Evolutionary conservation across 64 coral and sea anemone genomes (phyloP), one percentile per base, ranked within the genome.

Genomic region (Cladopsammia gracilis): DNA sequence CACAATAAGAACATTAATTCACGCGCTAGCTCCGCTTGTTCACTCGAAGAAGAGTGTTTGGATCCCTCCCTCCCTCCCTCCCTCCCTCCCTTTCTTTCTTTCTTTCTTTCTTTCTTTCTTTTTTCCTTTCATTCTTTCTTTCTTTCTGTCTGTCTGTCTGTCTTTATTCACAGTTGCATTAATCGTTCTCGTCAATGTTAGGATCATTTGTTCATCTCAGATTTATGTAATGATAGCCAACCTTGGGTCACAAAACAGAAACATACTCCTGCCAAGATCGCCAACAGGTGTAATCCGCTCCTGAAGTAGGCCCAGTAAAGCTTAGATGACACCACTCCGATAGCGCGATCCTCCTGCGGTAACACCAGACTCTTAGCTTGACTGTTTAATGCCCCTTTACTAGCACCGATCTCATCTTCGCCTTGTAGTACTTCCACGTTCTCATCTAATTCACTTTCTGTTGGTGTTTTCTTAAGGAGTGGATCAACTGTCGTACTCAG

Each of bases 271-370:
- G 64, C 45, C 26, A 66, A 19, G 10, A 86, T 25, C 77, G n/a
- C 10, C 10, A 42, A 19, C 14, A 42, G 5, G 56, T 34, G 64
- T 9, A 70, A 2, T 50, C 62, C 83, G 60, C 61, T 86, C 20
- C 43, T 86, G 1, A 86, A 70, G 44, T 86, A 86, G 10, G 69
- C 50, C 47, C 83, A 86, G 83, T 86, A 86, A 18, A 70, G 46
- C 24, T 22, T 46, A 26, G 50, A 70, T 51, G 83, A 86, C 18
- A 86, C 64, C 7, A 15, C 64, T 48, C 83, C 83, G 22, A 49
- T 53, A 22, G 14, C 23, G 18, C 82, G 62, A 59, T 70, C 82
- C 47, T 86, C 82, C 13, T 50, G 43, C 4, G 20, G 44, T 25
- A 86, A 49, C 14, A 22, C 16, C 11, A 86, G 62, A n/a, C 75